Conservation (phyloP, 1,140 invertebrate species). For the Agrypnia vestita region DNA sequence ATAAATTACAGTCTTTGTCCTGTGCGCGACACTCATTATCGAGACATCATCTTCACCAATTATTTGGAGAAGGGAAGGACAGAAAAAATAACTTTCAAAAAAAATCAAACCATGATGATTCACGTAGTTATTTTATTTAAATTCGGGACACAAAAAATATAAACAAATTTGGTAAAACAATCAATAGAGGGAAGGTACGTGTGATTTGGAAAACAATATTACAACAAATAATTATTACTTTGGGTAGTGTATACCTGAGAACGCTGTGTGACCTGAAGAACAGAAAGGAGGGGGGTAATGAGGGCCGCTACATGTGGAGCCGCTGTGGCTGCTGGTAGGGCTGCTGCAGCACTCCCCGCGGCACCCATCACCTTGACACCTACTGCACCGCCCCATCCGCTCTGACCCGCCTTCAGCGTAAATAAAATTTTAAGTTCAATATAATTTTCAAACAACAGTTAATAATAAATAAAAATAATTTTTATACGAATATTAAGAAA, state of each 20-base stretch:
- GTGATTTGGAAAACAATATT: not conserved
- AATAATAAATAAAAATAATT: no score
- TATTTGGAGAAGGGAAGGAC: no score
- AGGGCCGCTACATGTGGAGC: constrained; percentile 47
- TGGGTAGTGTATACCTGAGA: constrained; percentile 35
- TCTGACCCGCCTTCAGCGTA: constrained; percentile 16
- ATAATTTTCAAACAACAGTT: not conserved
- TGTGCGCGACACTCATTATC: no score
- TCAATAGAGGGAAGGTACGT: not conserved
- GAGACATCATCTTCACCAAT: no score
- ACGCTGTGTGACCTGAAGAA: constrained; percentile 50
- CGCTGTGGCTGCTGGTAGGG: constrained; percentile 43
- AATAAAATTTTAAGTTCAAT: not conserved
- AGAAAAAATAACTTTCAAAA: no score
- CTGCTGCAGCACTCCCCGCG: constrained; percentile 47
- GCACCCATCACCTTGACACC: constrained; percentile 39
- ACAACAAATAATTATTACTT: not conserved
- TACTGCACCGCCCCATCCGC: constrained; percentile 29
- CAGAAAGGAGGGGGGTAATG: constrained; percentile 41
- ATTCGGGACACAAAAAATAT: not conserved
- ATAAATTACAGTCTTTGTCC: no score
- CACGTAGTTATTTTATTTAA: not conserved
- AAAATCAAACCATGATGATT: no score
- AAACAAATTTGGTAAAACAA: not conserved
- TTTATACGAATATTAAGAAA: no score